phyloP scores from a whole-genome alignment of 2,797 vertebrate genomes.

The Gadopsis marmoratus region DNA sequence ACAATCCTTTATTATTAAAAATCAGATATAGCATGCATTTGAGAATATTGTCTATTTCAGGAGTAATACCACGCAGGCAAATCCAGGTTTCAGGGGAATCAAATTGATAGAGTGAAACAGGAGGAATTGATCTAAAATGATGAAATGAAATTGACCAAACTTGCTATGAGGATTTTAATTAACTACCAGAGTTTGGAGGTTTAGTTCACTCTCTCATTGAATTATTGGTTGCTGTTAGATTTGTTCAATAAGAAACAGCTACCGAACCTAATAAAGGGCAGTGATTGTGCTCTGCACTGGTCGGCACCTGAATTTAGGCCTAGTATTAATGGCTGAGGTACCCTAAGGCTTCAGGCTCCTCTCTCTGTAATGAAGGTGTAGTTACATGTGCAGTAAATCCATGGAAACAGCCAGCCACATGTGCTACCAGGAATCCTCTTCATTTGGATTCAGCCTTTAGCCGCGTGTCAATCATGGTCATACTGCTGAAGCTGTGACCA shows the following conservation, averaged over 20 bases:
- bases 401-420: conserved; percentile 31
- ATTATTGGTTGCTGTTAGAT: conserved; percentile 63
- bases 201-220: conserved; percentile 62
- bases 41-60: conserved; percentile 77
- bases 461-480: conserved; percentile 69
- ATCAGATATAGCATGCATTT: conserved; percentile 69
- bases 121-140: conserved; percentile 73
- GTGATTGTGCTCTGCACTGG: conserved; percentile 30
- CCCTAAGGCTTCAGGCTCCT: conserved; percentile 24
- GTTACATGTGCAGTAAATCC: conserved; percentile 56
- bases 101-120: conserved; percentile 68
- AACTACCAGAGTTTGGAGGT: conserved; percentile 63
- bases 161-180: conserved; percentile 76
- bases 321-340: conserved; percentile 43
- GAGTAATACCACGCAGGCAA: conserved; percentile 71
- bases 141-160: conserved; percentile 75
- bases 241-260: conserved; percentile 60
- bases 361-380: conserved; percentile 52
- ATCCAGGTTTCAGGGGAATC: conserved; percentile 70
- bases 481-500: conserved; percentile 60
- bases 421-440: conserved; percentile 33
- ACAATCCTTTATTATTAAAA: conserved; percentile 77
- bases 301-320: conserved; percentile 45
- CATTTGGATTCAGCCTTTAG: conserved; percentile 57
- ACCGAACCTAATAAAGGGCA: conserved; percentile 53